Percentiles rank a stretch among this genome's conserved stretches.
These are phyloP conservation scores for Ambastaia sidthimunki DNA, from an alignment of 2,797 vertebrate genomes.

Conservation along the genomic window DNA sequence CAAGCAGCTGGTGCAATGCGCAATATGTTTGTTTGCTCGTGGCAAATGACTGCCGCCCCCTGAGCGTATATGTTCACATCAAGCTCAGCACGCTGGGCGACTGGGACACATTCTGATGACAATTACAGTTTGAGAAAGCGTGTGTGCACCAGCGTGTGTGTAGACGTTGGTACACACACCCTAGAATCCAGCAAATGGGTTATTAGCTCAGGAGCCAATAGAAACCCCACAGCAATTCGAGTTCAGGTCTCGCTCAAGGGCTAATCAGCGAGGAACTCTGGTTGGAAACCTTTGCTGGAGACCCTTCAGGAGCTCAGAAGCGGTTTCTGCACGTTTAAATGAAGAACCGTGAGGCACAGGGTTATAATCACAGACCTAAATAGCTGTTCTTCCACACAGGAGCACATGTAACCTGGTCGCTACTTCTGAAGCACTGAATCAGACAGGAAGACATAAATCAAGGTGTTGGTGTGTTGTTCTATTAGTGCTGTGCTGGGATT, in stretches of 20 bases:
- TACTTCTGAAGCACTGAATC: constrained; percentile 3
- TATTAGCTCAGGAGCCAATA: constrained; percentile 41
- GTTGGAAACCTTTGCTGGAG: constrained; percentile 4
- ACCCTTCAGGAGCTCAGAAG: constrained; percentile 4
- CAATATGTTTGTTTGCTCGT: constrained; percentile 40
- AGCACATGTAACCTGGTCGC: not conserved
- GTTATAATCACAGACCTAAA: constrained; percentile 24
- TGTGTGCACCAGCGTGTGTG: not conserved
- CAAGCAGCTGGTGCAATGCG: constrained; percentile 41
- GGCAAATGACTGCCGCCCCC: constrained; percentile 37
- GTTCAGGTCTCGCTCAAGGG: constrained; percentile 21
- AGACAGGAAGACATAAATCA: constrained; percentile 30
- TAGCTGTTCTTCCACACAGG: not conserved
- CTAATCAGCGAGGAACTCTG: constrained; percentile 16
- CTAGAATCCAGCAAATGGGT: constrained; percentile 14
- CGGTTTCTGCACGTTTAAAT: not conserved
- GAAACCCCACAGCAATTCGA: constrained; percentile 23
- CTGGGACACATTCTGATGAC: constrained; percentile 33
- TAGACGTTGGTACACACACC: constrained; percentile 9
- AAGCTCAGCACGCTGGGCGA: constrained; percentile 1
- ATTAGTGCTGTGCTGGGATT: not conserved
- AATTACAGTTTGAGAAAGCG: constrained; percentile 33
- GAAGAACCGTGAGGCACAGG: not conserved
- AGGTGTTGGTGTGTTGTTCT: constrained; percentile 1
- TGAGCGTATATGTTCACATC: constrained; percentile 24